Conservation (phyloP, 2,797 vertebrate genomes). For the Thunnus albacares region DNA sequence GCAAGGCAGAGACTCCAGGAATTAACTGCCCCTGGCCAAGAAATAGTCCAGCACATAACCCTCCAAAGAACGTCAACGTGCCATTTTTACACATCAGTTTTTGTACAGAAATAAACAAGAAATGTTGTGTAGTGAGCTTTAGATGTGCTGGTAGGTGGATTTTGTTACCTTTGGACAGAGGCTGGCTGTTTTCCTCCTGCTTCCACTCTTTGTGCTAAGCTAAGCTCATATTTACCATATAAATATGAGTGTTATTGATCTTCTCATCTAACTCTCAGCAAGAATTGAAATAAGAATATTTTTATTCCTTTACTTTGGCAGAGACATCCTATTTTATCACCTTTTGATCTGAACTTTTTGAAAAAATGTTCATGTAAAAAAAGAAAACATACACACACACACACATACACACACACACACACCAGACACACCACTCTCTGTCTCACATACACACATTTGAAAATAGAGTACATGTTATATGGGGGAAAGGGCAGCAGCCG, state of each 20-base stretch:
- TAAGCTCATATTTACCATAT: too few species aligned
- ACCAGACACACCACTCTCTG: slow-evolving; percentile 2
- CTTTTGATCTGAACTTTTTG: neutral
- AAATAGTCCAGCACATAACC: too few species aligned
- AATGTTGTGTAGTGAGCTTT: neutral
- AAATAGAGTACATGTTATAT: slow-evolving; percentile 49
- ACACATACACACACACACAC: neutral
- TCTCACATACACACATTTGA: slow-evolving; percentile 21
- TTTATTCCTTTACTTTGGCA: slow-evolving; percentile 1
- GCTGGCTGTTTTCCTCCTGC: neutral
- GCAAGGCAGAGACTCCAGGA: too few species aligned
- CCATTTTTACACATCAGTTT: too few species aligned
- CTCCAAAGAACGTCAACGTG: too few species aligned
- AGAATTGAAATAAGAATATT: too few species aligned
- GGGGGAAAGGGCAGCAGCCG: slow-evolving; percentile 45
- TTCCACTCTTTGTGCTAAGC: too few species aligned
- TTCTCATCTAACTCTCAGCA: too few species aligned
- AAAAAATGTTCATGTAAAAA: neutral
- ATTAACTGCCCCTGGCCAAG: too few species aligned
- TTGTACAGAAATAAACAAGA: too few species aligned
- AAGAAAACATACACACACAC: neutral
- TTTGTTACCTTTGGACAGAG: neutral
- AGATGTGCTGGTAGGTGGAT: neutral
- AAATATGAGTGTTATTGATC: too few species aligned
- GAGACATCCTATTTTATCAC: neutral